A percentile compares a stretch with the other conserved stretches of the same genome.
These are phyloP conservation scores for Leptoclinus maculatus DNA, from an alignment of 2,797 vertebrate genomes.

Conservation along the genomic window DNA sequence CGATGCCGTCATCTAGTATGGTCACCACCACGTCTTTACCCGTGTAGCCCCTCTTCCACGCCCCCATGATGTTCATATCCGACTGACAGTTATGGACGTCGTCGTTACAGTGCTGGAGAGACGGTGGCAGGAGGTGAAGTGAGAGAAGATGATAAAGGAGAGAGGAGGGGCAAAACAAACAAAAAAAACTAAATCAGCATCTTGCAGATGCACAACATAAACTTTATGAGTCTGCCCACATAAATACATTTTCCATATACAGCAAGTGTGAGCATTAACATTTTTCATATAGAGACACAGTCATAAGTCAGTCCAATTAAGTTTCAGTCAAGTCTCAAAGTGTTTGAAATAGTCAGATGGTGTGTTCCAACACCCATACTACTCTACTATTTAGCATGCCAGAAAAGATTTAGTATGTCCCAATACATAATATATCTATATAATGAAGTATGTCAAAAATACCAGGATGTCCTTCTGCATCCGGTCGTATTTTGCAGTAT, in stretches of 20 bases:
- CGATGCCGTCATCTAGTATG: conserved; percentile 97
- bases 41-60: conserved; percentile 98
- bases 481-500: background rate
- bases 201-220: background rate
- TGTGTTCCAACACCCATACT: background rate
- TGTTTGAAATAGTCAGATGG: background rate
- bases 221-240: background rate
- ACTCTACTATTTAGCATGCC: background rate
- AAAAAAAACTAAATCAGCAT: background rate
- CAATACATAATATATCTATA: background rate
- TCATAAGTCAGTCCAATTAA: conserved; percentile 27
- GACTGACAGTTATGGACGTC: conserved; percentile 96
- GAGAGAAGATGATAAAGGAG: background rate
- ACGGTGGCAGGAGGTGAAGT: background rate
- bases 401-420: background rate
- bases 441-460: background rate
- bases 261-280: background rate
- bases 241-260: background rate
- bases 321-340: background rate
- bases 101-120: conserved; percentile 93
- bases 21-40: conserved; percentile 98
- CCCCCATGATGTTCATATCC: conserved; percentile 99
- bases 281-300: background rate
- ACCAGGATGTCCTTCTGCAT: background rate
- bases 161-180: background rate